These are phyloP conservation scores for Clostera curtula DNA, from an alignment of 2,888 invertebrate genomes.

Conservation along the genomic window DNA sequence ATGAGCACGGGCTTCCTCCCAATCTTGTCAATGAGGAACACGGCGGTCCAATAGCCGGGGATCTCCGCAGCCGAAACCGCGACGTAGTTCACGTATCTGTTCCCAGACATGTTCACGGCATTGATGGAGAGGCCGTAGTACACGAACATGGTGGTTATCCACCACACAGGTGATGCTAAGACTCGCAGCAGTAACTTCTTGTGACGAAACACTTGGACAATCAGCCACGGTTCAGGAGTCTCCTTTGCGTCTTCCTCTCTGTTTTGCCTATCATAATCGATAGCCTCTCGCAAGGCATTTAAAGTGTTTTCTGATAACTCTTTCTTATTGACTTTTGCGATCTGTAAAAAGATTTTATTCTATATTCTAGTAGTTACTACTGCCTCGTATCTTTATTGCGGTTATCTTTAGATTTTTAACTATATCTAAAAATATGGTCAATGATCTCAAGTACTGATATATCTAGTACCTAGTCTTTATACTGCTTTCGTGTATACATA, in stretches of 20 bases:
- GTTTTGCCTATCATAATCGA: constrained; percentile 29
- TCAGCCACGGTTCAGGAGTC: constrained; percentile 42
- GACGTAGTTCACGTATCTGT: constrained; percentile 78
- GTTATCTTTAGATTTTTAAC: too few relatives aligned
- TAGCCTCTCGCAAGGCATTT: constrained; percentile 27
- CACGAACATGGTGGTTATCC: constrained; percentile 78
- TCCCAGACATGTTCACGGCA: constrained; percentile 77
- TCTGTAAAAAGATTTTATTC: too few relatives aligned
- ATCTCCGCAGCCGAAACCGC: constrained; percentile 78
- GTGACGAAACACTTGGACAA: constrained; percentile 36
- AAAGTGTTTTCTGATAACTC: constrained; percentile 39
- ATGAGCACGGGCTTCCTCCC: constrained; percentile 77
- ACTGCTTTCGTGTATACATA: too few relatives aligned
- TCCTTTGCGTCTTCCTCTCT: constrained; percentile 10
- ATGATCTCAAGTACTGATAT: too few relatives aligned
- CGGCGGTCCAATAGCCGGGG: constrained; percentile 78
- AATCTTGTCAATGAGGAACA: constrained; percentile 72
- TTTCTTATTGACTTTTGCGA: background rate
- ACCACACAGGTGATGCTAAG: constrained; percentile 66
- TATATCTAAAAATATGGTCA: too few relatives aligned
- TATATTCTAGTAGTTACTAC: too few relatives aligned
- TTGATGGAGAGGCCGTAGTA: constrained; percentile 81
- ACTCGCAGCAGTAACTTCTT: constrained; percentile 32
- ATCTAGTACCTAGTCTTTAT: too few relatives aligned
- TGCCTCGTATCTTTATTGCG: too few relatives aligned